A percentile compares a stretch with the other conserved stretches of the same genome.
phyloP scores from a whole-genome alignment of 2,113 vertebrate species.

The Condylura cristata region DNA sequence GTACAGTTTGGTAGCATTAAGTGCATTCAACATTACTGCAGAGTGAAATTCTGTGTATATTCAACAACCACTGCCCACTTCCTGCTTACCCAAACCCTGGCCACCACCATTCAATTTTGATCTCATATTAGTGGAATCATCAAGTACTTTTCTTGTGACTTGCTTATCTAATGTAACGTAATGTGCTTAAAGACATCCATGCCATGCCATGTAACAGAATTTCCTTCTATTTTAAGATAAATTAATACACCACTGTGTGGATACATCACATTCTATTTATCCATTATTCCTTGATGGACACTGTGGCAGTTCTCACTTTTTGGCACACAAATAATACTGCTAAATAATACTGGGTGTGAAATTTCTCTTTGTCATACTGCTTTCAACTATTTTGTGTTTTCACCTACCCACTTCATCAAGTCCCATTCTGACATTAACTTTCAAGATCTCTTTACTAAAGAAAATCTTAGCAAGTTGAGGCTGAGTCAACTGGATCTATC shows the following conservation, averaged over 20 bases:
- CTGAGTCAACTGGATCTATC: neutral
- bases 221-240: neutral
- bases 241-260: neutral
- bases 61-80: neutral
- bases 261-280: neutral
- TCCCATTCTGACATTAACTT: neutral
- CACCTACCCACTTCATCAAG: neutral
- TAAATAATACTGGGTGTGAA: neutral
- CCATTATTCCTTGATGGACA: neutral
- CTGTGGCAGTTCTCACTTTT: neutral
- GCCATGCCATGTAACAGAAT: neutral
- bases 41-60: neutral
- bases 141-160: neutral
- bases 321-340: neutral
- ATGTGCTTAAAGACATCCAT: neutral
- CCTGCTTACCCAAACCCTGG: accelerated
- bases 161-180: neutral
- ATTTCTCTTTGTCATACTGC: neutral
- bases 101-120: neutral
- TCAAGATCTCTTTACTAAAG: neutral
- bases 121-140: neutral
- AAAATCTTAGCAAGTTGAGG: neutral
- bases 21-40: neutral
- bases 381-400: neutral
- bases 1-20: neutral